These are phyloP conservation scores for Echeneis naucrates DNA, from an alignment of 2,797 vertebrate species.

Conservation along the genomic window DNA sequence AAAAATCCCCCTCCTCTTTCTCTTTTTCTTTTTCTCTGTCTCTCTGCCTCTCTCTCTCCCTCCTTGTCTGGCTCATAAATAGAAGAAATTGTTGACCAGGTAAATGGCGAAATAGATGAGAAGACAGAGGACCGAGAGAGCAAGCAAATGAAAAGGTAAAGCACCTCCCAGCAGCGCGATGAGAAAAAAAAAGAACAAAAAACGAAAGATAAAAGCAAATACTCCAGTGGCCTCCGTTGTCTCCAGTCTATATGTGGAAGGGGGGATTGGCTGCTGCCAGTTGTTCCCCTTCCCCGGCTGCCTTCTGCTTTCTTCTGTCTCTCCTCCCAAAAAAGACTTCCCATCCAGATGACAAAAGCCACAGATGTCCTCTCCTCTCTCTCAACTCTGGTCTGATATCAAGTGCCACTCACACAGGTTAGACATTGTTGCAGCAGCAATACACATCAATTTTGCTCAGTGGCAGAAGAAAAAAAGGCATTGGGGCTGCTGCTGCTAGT, in stretches of 20 bases:
- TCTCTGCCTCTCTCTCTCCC: conserved; percentile 70
- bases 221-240: conserved; percentile 85
- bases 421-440: conserved; percentile 80
- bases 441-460: conserved; percentile 65
- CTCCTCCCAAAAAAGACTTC: conserved; percentile 82
- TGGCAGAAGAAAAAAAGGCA: conserved; percentile 69
- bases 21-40: conserved; percentile 68
- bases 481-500: conserved; percentile 77
- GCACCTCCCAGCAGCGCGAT: conserved; percentile 86
- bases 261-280: conserved; percentile 80
- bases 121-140: conserved; percentile 85
- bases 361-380: conserved; percentile 67
- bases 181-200: conserved; percentile 87
- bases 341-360: conserved; percentile 82
- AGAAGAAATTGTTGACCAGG: conserved; percentile 86
- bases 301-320: conserved; percentile 80
- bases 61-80: conserved; percentile 82
- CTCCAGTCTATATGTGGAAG: conserved; percentile 79
- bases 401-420: conserved; percentile 80
- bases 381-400: conserved; percentile 72
- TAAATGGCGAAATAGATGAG: conserved; percentile 87
- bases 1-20: conserved; percentile 75
- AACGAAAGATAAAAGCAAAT: conserved; percentile 86
- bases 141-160: conserved; percentile 83
- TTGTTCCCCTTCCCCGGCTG: conserved; percentile 80